Evolutionary conservation across 2,113 vertebrate genomes (phyloP), one percentile per base, ranked within the genome.

Genomic region (Dromaius novaehollandiae): DNA sequence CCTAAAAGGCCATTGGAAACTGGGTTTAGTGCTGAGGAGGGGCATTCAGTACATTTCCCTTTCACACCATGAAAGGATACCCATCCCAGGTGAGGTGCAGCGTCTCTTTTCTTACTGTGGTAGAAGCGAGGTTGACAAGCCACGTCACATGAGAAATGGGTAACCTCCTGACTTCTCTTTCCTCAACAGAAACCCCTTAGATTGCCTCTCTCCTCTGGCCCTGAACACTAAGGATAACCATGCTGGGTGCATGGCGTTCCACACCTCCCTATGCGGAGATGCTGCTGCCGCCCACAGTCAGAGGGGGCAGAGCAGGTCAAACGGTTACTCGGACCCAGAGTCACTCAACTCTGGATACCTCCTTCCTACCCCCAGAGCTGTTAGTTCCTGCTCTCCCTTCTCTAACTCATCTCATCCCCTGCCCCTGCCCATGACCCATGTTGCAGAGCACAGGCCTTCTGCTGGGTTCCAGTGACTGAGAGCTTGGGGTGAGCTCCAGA

Each of bases 351-450:
- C 51, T 1, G 6, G 5, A 6, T 1, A 32, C 7, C 16, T 61
- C 18, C n/a, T 50, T 26, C 38, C 14, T 13, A 58, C 30, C 56
- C n/a, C 26, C 51, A 36, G 46, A 46, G 25, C 19, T 46, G 42
- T 11, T 5, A 3, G 16, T 66, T 51, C 50, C 64, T 26, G 36
- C 32, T 69, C 32, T 51, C 78, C 36, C 32, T 22, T 83, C 38
- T 25, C 65, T 1, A 1, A 34, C 11, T 6, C 26, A 55, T 2
- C 16, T 56, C 5, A 40, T 3, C 4, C 3, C 11, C 9, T 5
- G 1, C 46, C 46, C 55, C 28, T 4, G 1, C 9, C 34, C 60
- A 25, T 2, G 17, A 55, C 19, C 0, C 0, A 3, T 48, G 74
- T 58, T 44, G 15, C 40, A 81, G 11, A 38, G 12, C 20, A 3